Conservation (phyloP, 2,888 invertebrate species). For the Abrostola tripartita region DNA sequence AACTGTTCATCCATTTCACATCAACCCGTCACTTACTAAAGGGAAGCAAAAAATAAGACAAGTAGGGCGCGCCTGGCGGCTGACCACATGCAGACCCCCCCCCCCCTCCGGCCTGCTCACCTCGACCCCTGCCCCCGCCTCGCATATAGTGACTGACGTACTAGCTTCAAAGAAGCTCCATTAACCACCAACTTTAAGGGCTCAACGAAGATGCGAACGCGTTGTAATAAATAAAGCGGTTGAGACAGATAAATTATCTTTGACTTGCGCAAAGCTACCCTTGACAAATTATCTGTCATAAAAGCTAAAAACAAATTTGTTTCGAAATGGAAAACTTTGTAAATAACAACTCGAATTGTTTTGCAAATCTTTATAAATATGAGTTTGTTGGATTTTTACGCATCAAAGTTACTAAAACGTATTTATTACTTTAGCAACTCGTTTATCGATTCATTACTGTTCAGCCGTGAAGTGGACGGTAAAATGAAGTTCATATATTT, state of each 20-base stretch:
- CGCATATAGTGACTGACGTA: constrained; percentile 75
- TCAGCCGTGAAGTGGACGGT: constrained; percentile 56
- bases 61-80: constrained; percentile 55
- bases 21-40: constrained; percentile 73
- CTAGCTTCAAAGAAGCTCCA: constrained; percentile 82
- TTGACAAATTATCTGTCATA: constrained; percentile 87
- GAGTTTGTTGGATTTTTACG: constrained; percentile 55
- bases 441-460: constrained; percentile 68
- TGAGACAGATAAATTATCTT: constrained; percentile 88
- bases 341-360: constrained; percentile 76
- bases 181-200: constrained; percentile 85
- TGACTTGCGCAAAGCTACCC: constrained; percentile 84
- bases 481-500: constrained; percentile 66
- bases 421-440: constrained; percentile 58
- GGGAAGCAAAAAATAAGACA: constrained; percentile 70
- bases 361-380: constrained; percentile 68
- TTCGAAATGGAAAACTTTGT: constrained; percentile 81
- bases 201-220: constrained; percentile 84
- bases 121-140: constrained; percentile 35
- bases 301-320: constrained; percentile 86
- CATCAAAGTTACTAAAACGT: constrained; percentile 55
- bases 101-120: constrained; percentile 46
- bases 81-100: constrained; percentile 69
- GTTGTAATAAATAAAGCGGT: constrained; percentile 86
- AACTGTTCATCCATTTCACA: constrained; percentile 74